Conservation (phyloP, 2,888 invertebrate species). For the Leptinotarsa juncta region DNA sequence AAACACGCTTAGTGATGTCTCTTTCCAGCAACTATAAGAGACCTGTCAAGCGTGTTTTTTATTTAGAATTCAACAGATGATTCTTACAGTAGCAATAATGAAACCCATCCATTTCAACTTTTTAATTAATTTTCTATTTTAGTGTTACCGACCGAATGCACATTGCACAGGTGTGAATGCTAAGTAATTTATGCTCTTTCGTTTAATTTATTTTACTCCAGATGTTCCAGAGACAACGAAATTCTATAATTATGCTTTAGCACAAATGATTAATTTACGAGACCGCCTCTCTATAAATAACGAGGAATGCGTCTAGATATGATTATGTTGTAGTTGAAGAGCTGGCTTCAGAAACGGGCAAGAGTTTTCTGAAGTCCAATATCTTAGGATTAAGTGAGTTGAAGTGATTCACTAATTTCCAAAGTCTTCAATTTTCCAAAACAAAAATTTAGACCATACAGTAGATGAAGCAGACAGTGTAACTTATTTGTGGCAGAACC, state of each 20-base stretch:
- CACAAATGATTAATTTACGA: slow-evolving; percentile 40
- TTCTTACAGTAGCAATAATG: neutral
- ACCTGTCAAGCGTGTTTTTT: neutral
- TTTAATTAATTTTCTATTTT: slow-evolving; percentile 38
- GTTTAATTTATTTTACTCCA: slow-evolving; percentile 52
- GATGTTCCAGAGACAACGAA: slow-evolving; percentile 52
- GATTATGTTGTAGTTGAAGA: slow-evolving; percentile 18
- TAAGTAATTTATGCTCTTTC: slow-evolving; percentile 41
- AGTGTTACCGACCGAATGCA: slow-evolving; percentile 33
- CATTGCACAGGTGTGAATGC: slow-evolving; percentile 39
- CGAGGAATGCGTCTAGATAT: slow-evolving; percentile 31
- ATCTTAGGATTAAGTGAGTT: no score
- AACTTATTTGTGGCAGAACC: no score
- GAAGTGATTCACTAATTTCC: no score
- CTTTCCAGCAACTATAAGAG: neutral
- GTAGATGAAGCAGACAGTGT: no score
- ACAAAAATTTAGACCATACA: no score
- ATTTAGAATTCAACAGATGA: slow-evolving; percentile 10
- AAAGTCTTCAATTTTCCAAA: no score
- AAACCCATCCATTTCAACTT: slow-evolving; percentile 12
- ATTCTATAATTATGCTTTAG: slow-evolving; percentile 37
- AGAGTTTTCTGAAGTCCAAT: no score
- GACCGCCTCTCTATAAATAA: slow-evolving; percentile 31
- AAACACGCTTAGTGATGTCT: neutral
- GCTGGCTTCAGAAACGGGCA: no score